Evolutionary conservation across 2,888 invertebrate genomes (phyloP), one percentile per base, ranked within the genome.

Genomic region (Urechis unicinctus): DNA sequence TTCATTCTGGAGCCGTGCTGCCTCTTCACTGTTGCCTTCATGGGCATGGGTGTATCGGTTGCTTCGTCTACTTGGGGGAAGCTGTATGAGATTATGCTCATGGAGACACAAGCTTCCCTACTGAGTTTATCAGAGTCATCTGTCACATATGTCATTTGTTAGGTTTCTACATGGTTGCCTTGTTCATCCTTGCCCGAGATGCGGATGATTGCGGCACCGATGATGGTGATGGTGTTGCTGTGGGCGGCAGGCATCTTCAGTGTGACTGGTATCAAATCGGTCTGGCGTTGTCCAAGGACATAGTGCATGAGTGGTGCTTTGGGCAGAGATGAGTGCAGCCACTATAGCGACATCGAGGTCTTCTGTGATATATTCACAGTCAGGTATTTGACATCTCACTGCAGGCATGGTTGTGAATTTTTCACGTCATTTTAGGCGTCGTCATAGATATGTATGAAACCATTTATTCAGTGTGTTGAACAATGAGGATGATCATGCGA

Each of bases 111-210:
- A 6, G 67, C 65, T 31, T 69, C 63, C 28, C 61, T 53, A 46
- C 61, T 62, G 25, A 69, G 28, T 52, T 57, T 65, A 56, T 67
- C 62, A 2, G 65, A 57, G 21, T 26, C 47, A 45, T 63, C 61
- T 5, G 67, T 69, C n/a, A 69, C 36, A 50, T 69, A 69, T 0
- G 57, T 59, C 43, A 68, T 65, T 47, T 68, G 67, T 22, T 58
- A 42, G 1, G 66, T 69, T 50, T 65, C 64, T 3, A 60, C 9
- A 24, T 28, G 17, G 2, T 52, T 25, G 1, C 57, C 58, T 45
- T 29, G 29, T 47, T 42, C 29, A 26, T 48, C 25, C 17, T n/a
- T 52, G 2, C 63, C 62, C 21, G 61, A 59, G 9, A 69, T 29
- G 0, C 65, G 59, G 5, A 66, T 57, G 17, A 65, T 29, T 5